Conservation (phyloP, 1,140 invertebrate genomes). For the Leguminivora glycinivorella region DNA sequence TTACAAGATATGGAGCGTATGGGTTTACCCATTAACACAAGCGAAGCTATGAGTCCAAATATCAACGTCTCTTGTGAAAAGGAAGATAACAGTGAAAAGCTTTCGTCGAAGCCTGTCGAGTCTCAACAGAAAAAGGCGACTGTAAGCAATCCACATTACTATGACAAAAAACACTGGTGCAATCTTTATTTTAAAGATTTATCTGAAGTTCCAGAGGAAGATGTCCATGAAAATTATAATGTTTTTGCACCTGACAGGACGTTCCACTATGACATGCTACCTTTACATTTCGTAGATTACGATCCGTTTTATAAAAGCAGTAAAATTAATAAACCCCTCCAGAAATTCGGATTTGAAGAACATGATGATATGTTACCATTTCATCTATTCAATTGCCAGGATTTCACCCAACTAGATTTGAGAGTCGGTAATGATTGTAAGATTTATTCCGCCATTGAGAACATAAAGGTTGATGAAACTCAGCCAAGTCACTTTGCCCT, state of each 20-base stretch:
- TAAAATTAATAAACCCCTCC: neutral
- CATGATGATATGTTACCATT: neutral
- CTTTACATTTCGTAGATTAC: neutral
- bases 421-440: neutral
- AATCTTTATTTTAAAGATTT: neutral
- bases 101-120: neutral
- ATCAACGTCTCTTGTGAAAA: neutral
- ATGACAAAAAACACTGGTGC: neutral
- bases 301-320: neutral
- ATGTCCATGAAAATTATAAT: neutral
- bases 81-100: neutral
- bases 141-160: neutral
- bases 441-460: neutral
- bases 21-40: neutral
- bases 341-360: neutral
- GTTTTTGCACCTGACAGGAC: neutral
- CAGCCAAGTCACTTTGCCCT: neutral
- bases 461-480: neutral
- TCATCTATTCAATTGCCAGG: neutral
- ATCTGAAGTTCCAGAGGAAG: neutral
- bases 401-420: neutral
- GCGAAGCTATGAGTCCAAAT: neutral
- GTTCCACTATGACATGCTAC: neutral
- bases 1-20: neutral
- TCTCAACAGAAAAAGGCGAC: neutral